A percentile compares a stretch with the other conserved stretches of the same genome.
phyloP scores from a whole-genome alignment of 2,797 vertebrate genomes.

The Luscinia luscinia region DNA sequence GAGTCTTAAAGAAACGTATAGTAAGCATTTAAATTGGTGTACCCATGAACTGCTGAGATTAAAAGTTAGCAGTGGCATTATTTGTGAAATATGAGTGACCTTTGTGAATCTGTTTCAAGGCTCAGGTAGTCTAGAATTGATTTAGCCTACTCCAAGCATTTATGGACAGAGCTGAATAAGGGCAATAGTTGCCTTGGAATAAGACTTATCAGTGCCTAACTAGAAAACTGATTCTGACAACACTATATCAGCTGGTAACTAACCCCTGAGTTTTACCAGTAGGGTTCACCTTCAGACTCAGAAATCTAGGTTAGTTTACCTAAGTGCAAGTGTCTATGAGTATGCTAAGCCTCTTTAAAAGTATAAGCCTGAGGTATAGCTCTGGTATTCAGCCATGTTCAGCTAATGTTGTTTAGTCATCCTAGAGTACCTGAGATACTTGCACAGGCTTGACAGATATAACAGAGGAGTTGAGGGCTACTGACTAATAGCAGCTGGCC shows the following conservation, averaged over 20 bases:
- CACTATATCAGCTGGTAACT: not conserved
- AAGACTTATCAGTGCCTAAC: not conserved
- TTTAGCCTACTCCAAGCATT: not conserved
- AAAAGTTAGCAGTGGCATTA: not conserved
- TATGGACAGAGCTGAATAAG: not conserved
- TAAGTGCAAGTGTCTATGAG: not conserved
- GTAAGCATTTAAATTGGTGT: slow-evolving; percentile 23
- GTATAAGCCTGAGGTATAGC: not conserved
- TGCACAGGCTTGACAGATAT: not conserved
- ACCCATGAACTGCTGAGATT: not conserved
- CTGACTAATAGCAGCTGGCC: not conserved
- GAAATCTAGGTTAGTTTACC: not conserved
- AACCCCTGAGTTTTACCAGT: not conserved
- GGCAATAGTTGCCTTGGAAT: not conserved
- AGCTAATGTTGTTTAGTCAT: not conserved
- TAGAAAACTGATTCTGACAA: slow-evolving; percentile 15
- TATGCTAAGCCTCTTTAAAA: not conserved
- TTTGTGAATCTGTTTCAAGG: slow-evolving; percentile 6
- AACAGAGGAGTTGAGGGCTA: not conserved
- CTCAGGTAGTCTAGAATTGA: not conserved
- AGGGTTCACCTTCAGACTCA: not conserved
- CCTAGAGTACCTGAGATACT: not conserved
- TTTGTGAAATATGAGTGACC: not conserved
- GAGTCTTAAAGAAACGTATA: not conserved
- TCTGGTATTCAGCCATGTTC: not conserved